Conservation (phyloP, 2,113 vertebrate genomes). For the Pteruthius melanotis region DNA sequence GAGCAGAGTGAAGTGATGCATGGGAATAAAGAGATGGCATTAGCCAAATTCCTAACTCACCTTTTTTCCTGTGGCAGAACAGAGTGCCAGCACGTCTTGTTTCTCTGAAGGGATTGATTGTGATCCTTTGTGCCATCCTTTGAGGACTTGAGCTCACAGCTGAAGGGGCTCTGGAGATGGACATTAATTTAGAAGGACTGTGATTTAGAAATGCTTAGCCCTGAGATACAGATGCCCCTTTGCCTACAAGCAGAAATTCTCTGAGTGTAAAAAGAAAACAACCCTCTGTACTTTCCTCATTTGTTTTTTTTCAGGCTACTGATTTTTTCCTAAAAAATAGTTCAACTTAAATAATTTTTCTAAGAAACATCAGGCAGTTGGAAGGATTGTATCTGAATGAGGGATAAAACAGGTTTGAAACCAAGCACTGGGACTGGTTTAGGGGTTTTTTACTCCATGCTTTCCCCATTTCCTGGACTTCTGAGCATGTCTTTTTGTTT, state of each 20-base stretch:
- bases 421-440: background rate
- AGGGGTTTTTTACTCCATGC: accelerated
- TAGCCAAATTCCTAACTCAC: background rate
- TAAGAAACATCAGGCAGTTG: background rate
- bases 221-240: background rate
- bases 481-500: background rate
- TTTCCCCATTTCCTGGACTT: background rate
- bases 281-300: background rate
- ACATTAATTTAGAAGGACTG: background rate
- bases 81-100: background rate
- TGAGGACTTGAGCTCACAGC: background rate
- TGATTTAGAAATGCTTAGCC: background rate
- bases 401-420: background rate
- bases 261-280: background rate
- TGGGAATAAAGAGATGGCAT: background rate
- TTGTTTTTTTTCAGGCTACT: background rate
- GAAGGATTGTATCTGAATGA: background rate
- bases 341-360: background rate
- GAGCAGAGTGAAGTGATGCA: background rate
- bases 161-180: background rate
- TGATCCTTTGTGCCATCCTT: background rate
- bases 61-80: background rate
- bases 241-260: background rate
- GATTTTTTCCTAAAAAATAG: background rate
- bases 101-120: background rate